Conservation (phyloP, 2,888 invertebrate species). For the Ophion ventricosus region DNA sequence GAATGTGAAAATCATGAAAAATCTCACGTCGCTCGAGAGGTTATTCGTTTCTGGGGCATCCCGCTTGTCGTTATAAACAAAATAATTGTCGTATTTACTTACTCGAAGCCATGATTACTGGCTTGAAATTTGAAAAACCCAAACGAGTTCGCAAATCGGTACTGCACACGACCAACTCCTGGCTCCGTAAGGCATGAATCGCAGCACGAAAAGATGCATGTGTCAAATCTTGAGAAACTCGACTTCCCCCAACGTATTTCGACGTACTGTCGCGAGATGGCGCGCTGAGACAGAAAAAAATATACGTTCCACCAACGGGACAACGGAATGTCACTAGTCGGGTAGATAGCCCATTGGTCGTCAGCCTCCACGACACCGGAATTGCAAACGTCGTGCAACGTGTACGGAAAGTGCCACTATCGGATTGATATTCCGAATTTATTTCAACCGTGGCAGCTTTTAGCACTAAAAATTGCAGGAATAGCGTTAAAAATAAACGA, state of each 20-base stretch:
- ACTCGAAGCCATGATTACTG: slow-evolving; percentile 79
- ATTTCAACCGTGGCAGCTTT: background rate
- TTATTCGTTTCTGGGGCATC: background rate
- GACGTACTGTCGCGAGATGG: slow-evolving; percentile 10
- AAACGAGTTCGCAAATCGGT: slow-evolving; percentile 71
- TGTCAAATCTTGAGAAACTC: slow-evolving; percentile 58
- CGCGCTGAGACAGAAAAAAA: slow-evolving; percentile 17
- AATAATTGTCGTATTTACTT: slow-evolving; percentile 56
- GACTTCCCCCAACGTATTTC: slow-evolving; percentile 50
- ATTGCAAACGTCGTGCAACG: background rate
- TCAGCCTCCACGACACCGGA: no score
- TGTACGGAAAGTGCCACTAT: background rate
- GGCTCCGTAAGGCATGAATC: slow-evolving; percentile 70
- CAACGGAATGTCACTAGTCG: slow-evolving; percentile 8
- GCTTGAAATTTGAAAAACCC: slow-evolving; percentile 71
- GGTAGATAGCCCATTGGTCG: slow-evolving; percentile 10
- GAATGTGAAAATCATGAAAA: slow-evolving; percentile 42
- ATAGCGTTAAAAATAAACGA: background rate
- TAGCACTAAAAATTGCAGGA: background rate
- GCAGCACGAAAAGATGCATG: slow-evolving; percentile 61
- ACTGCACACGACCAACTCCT: slow-evolving; percentile 72
- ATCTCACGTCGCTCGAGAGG: background rate
- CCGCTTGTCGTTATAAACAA: background rate
- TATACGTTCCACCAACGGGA: background rate
- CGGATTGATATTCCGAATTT: background rate